phyloP scores from a whole-genome alignment of 2,888 invertebrate species.

The Pterostichus niger region DNA sequence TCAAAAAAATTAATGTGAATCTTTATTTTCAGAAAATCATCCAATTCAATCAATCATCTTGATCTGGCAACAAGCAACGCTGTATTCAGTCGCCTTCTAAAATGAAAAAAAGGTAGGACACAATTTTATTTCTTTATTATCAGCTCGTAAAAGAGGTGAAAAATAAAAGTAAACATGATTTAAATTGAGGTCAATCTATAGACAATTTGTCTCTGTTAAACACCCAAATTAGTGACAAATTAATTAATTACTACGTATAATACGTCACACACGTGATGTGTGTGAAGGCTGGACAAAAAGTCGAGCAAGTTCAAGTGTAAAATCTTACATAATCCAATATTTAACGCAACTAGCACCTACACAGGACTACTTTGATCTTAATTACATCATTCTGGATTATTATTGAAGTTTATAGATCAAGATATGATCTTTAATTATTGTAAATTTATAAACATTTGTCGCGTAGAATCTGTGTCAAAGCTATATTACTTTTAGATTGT shows the following conservation, averaged over 20 bases:
- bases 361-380: conserved; percentile 27
- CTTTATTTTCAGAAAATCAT: no score
- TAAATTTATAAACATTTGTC: conserved; percentile 45
- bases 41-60: no score
- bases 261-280: conserved; percentile 28
- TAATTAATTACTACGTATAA: conserved; percentile 13
- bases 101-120: no score
- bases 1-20: no score
- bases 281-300: conserved; percentile 35
- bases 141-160: background rate
- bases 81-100: no score
- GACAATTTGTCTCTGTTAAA: conserved; percentile 35
- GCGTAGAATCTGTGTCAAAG: conserved; percentile 40
- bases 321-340: conserved; percentile 27
- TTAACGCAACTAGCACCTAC: conserved; percentile 12
- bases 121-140: no score
- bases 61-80: no score
- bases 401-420: conserved; percentile 38
- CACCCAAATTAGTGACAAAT: conserved; percentile 20
- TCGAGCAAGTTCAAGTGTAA: conserved; percentile 63
- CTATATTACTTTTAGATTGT: conserved; percentile 12
- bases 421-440: conserved; percentile 40
- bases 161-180: conserved; percentile 6
- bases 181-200: conserved; percentile 5
- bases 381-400: conserved; percentile 43